Evolutionary conservation across 2,797 vertebrate species (phyloP), one percentile per base, ranked within the genome.

Genomic region (Diceros bicornis): DNA sequence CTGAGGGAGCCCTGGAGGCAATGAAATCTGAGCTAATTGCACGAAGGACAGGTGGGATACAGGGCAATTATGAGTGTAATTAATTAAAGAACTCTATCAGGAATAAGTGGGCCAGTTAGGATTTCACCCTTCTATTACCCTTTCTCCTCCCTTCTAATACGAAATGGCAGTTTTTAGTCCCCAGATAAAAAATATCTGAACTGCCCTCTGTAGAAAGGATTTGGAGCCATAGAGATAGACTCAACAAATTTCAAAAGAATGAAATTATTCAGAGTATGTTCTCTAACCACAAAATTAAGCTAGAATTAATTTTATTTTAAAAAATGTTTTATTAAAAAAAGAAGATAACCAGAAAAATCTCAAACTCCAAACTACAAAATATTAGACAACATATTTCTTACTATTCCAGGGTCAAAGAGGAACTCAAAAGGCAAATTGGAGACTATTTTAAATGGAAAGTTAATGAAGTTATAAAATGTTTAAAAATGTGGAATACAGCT

Each of bases 21-120:
- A 17, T 64, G 72, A 85, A 88, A 91, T 71, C 10, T 90, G 68
- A 97, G 61, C 11, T 78, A 94, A 85, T 44, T 93, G 41, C 55
- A 52, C 25, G 62, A 64, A 78, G 25, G 81, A 77, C 61, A 84
- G 37, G 59, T 87, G 69, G 29, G 62, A 69, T 59, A 71, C 18
- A 66, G 74, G 84, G 9, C 44, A 89, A 86, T 97, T 96, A 91
- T 1, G 4, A 89, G 1, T 32, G 7, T 85, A 96, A 66, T 86
- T 97, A 94, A 93, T 97, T 90, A 72, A 89, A 86, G n/a, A 92
- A 52, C 20, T 95, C 27, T 55, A 29, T 78, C 7, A 68, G 69
- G 52, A 96, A 79, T 88, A 91, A 85, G 59, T 86, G 10, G 14
- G 25, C 27, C 50, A 69, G 13, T 62, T 88, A 66, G 7, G 44